These are phyloP conservation scores for Enoplolaimus lenunculus DNA, from an alignment of 2,888 invertebrate species.

Conservation along the genomic window DNA sequence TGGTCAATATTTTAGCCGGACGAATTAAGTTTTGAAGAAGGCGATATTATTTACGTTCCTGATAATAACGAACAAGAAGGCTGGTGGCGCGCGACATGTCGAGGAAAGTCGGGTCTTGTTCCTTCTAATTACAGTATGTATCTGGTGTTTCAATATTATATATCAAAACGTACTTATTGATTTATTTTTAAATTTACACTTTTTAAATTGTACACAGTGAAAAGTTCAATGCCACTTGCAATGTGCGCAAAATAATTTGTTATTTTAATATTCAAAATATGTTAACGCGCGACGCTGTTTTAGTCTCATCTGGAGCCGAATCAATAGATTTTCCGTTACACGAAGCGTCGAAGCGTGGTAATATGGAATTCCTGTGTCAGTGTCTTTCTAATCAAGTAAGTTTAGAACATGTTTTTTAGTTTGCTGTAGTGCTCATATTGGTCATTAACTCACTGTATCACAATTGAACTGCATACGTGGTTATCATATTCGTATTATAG, in stretches of 20 bases:
- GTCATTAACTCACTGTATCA: no score
- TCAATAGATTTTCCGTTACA: conserved; percentile 52
- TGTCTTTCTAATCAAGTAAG: conserved; percentile 43
- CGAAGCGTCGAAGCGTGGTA: conserved; percentile 55
- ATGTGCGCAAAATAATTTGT: not conserved
- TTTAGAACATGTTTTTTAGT: no score
- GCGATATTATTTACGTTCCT: conserved; percentile 45
- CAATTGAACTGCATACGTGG: no score
- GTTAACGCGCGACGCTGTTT: conserved; percentile 26
- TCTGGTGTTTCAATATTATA: no score
- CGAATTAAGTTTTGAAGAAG: conserved; percentile 54
- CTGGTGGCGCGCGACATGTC: conserved; percentile 52
- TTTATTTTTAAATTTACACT: no score
- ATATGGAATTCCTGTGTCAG: conserved; percentile 50
- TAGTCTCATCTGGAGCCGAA: conserved; percentile 50
- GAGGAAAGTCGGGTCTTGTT: conserved; percentile 48
- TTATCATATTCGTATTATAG: no score
- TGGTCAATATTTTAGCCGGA: conserved; percentile 43
- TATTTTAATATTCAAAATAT: no score
- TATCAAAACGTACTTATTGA: no score
- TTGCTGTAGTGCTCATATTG: no score
- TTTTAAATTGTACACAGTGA: no score
- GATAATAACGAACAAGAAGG: conserved; percentile 42
- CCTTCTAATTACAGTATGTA: conserved; percentile 51
- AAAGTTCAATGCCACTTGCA: not conserved